These are phyloP conservation scores for Corvus moneduloides DNA, from an alignment of 2,113 vertebrate species.

Conservation along the genomic window DNA sequence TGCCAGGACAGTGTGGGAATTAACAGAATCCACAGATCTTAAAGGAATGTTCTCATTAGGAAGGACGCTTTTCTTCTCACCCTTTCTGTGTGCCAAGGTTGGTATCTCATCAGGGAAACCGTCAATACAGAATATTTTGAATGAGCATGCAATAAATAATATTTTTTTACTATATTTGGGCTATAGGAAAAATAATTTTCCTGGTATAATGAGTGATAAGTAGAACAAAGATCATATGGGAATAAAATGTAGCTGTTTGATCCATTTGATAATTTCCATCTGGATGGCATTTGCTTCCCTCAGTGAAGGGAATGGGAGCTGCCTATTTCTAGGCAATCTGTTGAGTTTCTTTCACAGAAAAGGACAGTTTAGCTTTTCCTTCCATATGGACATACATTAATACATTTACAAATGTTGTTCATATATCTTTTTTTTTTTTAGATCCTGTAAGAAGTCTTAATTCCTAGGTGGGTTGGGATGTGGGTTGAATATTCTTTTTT, in stretches of 20 bases:
- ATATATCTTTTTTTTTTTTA: not conserved
- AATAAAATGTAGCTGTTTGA: slow-evolving; percentile 35
- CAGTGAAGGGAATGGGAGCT: not conserved
- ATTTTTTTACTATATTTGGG: not conserved
- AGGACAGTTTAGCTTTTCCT: slow-evolving; percentile 11
- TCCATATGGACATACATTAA: slow-evolving; percentile 28
- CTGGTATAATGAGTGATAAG: slow-evolving; percentile 12
- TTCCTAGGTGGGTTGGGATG: not conserved
- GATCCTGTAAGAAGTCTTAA: not conserved
- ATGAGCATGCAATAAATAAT: not conserved
- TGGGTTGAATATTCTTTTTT: not conserved
- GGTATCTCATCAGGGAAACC: not conserved
- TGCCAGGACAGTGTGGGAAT: not conserved
- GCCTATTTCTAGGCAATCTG: slow-evolving; percentile 49
- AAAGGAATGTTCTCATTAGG: not conserved
- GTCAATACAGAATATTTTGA: not conserved
- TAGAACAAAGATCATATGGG: slow-evolving; percentile 35
- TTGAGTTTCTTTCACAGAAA: slow-evolving; percentile 8
- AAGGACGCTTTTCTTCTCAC: not conserved
- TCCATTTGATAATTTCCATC: slow-evolving; percentile 56
- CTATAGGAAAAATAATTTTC: not conserved
- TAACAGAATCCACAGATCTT: not conserved
- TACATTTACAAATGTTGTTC: slow-evolving; percentile 33
- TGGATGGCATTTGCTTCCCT: slow-evolving; percentile 34
- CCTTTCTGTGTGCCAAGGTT: not conserved